These are phyloP conservation scores for Plagiodera versicolora DNA, from an alignment of 2,888 invertebrate species.

Conservation along the genomic window DNA sequence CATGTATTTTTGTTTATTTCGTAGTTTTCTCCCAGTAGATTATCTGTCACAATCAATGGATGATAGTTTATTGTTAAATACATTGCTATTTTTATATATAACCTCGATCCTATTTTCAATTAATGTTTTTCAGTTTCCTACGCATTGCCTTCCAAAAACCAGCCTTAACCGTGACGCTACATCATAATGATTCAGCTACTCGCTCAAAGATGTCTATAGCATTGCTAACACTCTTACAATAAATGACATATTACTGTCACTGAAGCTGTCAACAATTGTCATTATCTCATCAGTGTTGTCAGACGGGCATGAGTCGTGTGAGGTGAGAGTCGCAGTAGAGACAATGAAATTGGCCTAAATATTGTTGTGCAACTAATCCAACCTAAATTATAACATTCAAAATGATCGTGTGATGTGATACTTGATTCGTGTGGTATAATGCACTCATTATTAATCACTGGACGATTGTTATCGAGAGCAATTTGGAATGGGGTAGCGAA, in stretches of 20 bases:
- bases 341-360: constrained; percentile 30
- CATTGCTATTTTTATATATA: too few species aligned
- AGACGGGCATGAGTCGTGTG: constrained; percentile 10
- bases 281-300: constrained; percentile 7
- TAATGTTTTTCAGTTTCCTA: too few species aligned
- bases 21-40: too few species aligned
- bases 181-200: background rate
- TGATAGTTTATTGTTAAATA: too few species aligned
- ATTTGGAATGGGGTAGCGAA: constrained; percentile 81
- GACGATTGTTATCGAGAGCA: constrained; percentile 86
- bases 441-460: constrained; percentile 92
- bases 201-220: background rate
- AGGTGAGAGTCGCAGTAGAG: constrained; percentile 18
- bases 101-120: too few species aligned
- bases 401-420: constrained; percentile 29
- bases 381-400: constrained; percentile 18
- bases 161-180: too few species aligned
- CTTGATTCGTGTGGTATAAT: constrained; percentile 60
- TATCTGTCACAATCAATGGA: too few species aligned
- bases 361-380: constrained; percentile 17
- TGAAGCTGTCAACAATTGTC: too few species aligned
- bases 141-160: too few species aligned
- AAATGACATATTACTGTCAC: too few species aligned
- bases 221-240: background rate
- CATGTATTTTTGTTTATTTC: too few species aligned